These are phyloP conservation scores for Hydropotes inermis DNA, from an alignment of 2,113 vertebrate genomes.

Conservation along the genomic window DNA sequence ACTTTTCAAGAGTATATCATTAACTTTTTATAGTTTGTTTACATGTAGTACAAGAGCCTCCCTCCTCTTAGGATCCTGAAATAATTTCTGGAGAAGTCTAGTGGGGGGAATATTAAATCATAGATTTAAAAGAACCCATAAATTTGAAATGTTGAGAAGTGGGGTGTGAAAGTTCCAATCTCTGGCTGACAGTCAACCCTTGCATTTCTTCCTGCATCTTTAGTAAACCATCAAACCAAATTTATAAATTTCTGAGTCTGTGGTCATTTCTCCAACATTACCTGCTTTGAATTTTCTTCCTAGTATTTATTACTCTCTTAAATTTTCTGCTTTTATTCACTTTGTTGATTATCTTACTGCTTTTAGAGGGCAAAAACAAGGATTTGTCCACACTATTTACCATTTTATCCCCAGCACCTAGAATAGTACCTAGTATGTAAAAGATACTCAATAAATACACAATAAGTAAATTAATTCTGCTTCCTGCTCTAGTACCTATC, in stretches of 20 bases:
- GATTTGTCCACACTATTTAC: not conserved
- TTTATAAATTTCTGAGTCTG: not conserved
- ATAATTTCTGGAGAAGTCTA: not conserved
- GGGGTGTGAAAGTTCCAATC: not conserved
- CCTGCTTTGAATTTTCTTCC: slow-evolving; percentile 26
- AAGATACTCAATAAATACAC: not conserved
- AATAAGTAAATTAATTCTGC: not conserved
- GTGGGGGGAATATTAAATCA: not conserved
- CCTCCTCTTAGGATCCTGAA: not conserved
- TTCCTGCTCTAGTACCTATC: not conserved
- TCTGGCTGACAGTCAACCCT: not conserved
- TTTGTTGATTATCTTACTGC: not conserved
- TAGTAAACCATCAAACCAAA: not conserved
- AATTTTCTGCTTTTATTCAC: not conserved
- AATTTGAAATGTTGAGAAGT: not conserved
- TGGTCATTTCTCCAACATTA: not conserved
- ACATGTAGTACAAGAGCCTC: not conserved
- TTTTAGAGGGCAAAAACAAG: not conserved
- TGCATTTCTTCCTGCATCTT: not conserved
- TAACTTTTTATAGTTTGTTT: not conserved
- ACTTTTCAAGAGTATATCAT: not conserved
- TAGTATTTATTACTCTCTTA: not conserved
- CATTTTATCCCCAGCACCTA: not conserved
- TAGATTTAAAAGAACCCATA: not conserved
- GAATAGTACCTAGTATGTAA: not conserved